Percentiles rank a stretch among this genome's conserved stretches.
Evolutionary conservation across 2,113 vertebrate genomes (phyloP).

Genomic region (Amphiprion percula): DNA sequence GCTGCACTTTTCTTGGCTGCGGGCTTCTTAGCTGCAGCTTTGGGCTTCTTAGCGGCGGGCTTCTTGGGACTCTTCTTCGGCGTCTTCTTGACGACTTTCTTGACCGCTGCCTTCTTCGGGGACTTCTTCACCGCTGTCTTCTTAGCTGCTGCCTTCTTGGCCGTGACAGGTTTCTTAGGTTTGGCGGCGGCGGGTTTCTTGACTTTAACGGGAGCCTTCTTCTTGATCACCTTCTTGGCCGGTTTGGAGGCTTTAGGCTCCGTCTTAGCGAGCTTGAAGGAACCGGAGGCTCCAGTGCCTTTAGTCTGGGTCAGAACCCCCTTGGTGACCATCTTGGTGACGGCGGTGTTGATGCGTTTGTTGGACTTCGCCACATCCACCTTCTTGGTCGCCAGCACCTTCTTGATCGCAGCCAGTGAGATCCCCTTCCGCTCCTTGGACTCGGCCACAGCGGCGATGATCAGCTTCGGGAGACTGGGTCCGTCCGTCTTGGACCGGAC

Average conservation of each 20-base stretch:
- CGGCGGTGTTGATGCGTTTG: conserved; percentile 37
- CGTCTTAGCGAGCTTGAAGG: conserved; percentile 44
- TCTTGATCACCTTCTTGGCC: too few species aligned
- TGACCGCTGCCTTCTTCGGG: too few species aligned
- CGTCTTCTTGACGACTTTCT: not conserved
- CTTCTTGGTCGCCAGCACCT: not conserved
- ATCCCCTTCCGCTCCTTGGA: conserved; percentile 32
- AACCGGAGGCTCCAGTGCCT: conserved; percentile 46
- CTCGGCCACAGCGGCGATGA: not conserved
- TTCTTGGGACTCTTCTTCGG: too few species aligned
- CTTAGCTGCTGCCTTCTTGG: too few species aligned
- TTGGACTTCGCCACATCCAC: conserved; percentile 38
- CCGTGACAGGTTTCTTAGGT: not conserved
- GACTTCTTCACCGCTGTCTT: too few species aligned
- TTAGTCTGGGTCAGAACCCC: conserved; percentile 11
- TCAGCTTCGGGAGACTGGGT: conserved; percentile 12
- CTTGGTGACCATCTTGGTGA: conserved; percentile 15
- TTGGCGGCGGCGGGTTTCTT: not conserved
- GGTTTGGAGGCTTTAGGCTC: not conserved
- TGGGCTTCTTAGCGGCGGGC: too few species aligned
- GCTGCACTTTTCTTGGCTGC: not conserved
- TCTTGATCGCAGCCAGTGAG: conserved; percentile 43
- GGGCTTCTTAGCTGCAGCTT: too few species aligned
- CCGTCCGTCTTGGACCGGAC: conserved; percentile 1
- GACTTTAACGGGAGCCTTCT: too few species aligned